Base-by-base conservation (phyloP, 2,797 vertebrate genomes). In the Paramormyrops hopkinsi region DNA sequence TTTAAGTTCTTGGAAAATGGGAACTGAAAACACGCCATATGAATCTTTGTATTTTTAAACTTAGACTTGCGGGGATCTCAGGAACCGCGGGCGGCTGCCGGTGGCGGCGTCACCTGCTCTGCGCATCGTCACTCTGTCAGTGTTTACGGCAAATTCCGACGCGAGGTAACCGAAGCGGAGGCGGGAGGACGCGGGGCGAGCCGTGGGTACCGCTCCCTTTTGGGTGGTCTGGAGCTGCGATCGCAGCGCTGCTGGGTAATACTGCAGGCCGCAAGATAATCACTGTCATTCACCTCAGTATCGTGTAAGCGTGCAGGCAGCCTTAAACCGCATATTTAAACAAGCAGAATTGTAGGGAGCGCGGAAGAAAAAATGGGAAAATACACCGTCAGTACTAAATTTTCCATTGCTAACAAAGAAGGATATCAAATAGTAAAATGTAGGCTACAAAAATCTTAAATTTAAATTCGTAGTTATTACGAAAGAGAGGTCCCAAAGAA, bases 231-330 rank as follows among this genome's bases (percentile, higher is more conserved):
- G 22, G 46, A 29, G 25, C 59, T 50, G 65, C 17, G 79, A 79
- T 50, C 7, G 17, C 88, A 83, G 19, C 14, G 22, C 17, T 53
- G 48, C 5, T 54, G 50, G 65, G 54, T 51, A 82, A 48, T 53
- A 73, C 41, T 76, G 65, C 65, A 37, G 46, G 65, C 69, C 88
- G 17, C 46, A 73, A 22, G 62, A 50, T 51, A 73, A 88, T 73
- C 65, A 65, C 87, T 88, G 87, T 73, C 29, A 88, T 73, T 88
- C 62, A 50, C 87, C 44, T 29, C 85, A 33, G 56, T 29, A 17
- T 69, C 62, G 50, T 88, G 65, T 88, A 88, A 76, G 69, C 88
- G 25, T 53, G 50, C 88, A 88, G 51, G 53, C 69, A 88, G 50
- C 48, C 86, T 65, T 65, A 41, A 82, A 79, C 69, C 88, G 14